Evolutionary conservation across 2,113 vertebrate genomes (phyloP), one percentile per base, ranked within the genome.

Genomic region (Myocastor coypus): DNA sequence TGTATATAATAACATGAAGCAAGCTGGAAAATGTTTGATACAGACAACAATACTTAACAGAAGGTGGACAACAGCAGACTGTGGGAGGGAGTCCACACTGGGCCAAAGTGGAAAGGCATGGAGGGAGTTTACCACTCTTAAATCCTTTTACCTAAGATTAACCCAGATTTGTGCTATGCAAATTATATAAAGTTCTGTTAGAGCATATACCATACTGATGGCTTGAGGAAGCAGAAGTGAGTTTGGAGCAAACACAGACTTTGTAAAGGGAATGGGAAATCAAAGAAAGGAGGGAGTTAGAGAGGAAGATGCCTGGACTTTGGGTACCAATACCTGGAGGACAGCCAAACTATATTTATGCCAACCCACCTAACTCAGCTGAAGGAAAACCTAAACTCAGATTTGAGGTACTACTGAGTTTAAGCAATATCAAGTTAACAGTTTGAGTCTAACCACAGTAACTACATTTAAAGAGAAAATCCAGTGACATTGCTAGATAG

Each of bases 401-500:
- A 84, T 66, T 82, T 82, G 37, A 85, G 63, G 22, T 89, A 17
- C 37, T 66, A 66, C 32, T 55, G 13, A 66, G 8, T 80, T 12
- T 8, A 80, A 81, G n/a, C 20, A 91, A 42, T 24, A 69, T 22
- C 52, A 34, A 37, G n/a, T 87, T 40, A 46, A 32, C 42, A 88
- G 32, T 71, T 91, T 64, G 78, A 66, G 7, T 42, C 24, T 61
- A 75, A 89, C 20, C 64, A 82, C 16, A 40, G 17, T 66, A n/a
- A 64, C 3, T 81, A 12, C 59, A 55, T 75, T 61, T n/a, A 28
- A 92, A 95, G 94, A 82, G 68, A 77, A 91, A 85, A 87, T 59
- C 19, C 12, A 87, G 0, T 26, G 16, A 28, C n/a, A 34, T 19
- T 80, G 19, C 46, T 52, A 50, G 46, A 77, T 17, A 80, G 14